Evolutionary conservation across 2,888 invertebrate genomes (phyloP), one percentile per base, ranked within the genome.

Genomic region (Ferrisia virgata): DNA sequence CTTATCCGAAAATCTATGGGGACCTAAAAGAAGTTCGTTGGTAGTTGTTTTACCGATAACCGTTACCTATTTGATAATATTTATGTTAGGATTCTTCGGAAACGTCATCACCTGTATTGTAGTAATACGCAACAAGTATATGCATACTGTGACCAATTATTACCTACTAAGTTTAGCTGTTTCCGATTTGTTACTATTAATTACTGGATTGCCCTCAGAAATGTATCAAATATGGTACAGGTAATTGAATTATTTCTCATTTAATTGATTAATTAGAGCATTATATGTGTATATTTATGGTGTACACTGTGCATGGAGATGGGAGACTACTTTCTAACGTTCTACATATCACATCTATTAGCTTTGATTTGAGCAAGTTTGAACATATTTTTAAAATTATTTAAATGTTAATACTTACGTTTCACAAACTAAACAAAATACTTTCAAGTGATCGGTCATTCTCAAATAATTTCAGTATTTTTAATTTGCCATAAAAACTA

Each of bases 111-210:
- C 94, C 0, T 95, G 95, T 88, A 90, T 94, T 11, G 94, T 95
- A 5, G 94, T 95, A 47, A 91, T 92, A 0, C 90, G 92, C 80
- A 95, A 94, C 88, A 91, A 92, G 84, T 93, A 93, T 86, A 95
- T 95, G 95, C 94, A 94, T 88, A 95, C 95, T 0, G 93, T 94
- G 1, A 95, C 95, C 5, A 95, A 95, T 89, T 95, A 93, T 88
- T 95, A 95, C 88, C 90, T 95, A 47, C 94, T 95, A 89, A 94
- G 93, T 87, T 89, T 95, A 86, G 94, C 95, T 0, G 91, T 95
- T 15, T 94, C 94, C 1, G 95, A 95, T 89, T 89, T 95, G 15
- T 89, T 95, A 78, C 90, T 95, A 11, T 89, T 95, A 31, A 88
- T 94, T 5, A 92, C 93, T 87, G 96, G 96, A 8, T 89, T 96